Conservation (phyloP, 2,797 vertebrate species). For the Peromyscus attwateri region DNA sequence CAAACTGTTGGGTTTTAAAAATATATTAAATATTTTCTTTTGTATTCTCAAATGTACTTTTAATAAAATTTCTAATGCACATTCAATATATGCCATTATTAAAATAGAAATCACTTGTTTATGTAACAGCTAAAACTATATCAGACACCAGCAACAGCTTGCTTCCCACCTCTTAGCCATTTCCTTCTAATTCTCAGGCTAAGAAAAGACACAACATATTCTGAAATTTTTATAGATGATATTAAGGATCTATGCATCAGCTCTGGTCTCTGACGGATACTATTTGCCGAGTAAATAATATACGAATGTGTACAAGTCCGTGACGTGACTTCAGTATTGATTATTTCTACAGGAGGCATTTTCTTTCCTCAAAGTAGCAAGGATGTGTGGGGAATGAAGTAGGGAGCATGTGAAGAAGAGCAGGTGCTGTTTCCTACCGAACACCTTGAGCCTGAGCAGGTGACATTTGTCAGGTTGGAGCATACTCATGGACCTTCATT, state of each 20-base stretch:
- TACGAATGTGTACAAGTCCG: background rate
- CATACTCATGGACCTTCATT: background rate
- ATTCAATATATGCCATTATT: background rate
- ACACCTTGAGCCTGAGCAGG: background rate
- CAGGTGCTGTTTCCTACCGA: background rate
- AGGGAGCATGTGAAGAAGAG: background rate
- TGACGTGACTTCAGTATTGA: background rate
- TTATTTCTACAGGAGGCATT: background rate
- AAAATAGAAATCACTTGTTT: background rate
- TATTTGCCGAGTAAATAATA: background rate
- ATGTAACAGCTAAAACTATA: background rate
- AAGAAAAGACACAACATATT: background rate
- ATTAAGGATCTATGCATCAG: background rate
- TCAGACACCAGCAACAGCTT: background rate
- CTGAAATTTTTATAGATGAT: background rate
- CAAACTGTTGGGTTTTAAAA: background rate
- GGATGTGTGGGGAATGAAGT: background rate
- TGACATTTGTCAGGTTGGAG: background rate
- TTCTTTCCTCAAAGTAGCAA: background rate
- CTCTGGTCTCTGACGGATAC: background rate
- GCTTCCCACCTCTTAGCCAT: background rate
- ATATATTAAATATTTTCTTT: background rate
- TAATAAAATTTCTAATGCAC: slow-evolving; percentile 9
- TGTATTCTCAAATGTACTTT: background rate
- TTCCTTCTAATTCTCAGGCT: background rate